These are phyloP conservation scores for Cranoglanis bouderius DNA, from an alignment of 2,113 vertebrate species.

Conservation along the genomic window DNA sequence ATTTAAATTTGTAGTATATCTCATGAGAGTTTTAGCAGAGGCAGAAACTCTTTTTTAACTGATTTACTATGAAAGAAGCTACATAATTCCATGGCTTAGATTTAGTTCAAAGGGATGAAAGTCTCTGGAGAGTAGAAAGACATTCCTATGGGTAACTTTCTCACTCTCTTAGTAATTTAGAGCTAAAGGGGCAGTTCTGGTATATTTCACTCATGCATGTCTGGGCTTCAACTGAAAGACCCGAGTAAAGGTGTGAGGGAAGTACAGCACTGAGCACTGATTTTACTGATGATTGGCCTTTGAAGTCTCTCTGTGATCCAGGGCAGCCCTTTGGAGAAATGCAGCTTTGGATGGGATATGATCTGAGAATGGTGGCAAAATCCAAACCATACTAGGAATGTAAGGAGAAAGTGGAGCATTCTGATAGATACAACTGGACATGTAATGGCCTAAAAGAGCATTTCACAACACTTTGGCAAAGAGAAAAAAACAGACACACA, in stretches of 20 bases:
- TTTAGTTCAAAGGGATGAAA: constrained; percentile 37
- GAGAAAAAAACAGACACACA: background rate
- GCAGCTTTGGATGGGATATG: background rate
- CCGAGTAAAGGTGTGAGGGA: constrained; percentile 25
- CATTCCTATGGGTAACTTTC: constrained; percentile 2
- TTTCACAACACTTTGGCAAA: background rate
- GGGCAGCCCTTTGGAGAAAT: constrained; percentile 36
- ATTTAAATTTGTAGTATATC: background rate
- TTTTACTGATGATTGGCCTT: constrained; percentile 49
- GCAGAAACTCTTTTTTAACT: background rate
- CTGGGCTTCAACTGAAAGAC: constrained; percentile 45
- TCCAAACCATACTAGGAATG: constrained; percentile 33
- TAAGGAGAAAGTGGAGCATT: background rate
- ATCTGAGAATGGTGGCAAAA: constrained; percentile 34
- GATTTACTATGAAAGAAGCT: constrained; percentile 15
- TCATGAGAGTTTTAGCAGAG: background rate
- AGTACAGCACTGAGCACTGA: background rate
- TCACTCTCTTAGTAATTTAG: constrained; percentile 32
- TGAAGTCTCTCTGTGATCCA: constrained; percentile 49
- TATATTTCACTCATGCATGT: constrained; percentile 39
- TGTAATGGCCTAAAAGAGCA: background rate
- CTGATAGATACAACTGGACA: background rate
- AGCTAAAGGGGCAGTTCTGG: background rate
- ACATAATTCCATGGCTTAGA: constrained; percentile 31
- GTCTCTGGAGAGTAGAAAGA: constrained; percentile 3